Evolutionary conservation across 2,797 vertebrate genomes (phyloP), one percentile per base, ranked within the genome.

Genomic region (Coregonus sp.): DNA sequence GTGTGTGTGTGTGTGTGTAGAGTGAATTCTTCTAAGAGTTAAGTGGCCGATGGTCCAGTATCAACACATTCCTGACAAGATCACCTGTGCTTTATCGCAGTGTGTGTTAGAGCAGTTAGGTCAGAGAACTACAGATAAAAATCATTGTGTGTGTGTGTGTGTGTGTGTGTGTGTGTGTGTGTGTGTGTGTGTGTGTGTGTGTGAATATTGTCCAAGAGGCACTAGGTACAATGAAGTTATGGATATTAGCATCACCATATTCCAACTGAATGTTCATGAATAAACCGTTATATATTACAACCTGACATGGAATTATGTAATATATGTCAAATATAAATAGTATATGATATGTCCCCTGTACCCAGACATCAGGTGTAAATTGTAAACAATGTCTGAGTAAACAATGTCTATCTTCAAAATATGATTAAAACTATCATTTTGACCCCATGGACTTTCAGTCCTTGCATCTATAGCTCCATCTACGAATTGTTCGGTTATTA

Each of bases 1-100:
- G 70, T 74, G 40, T 31, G 72, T 25, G 59, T 65, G 72, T 35
- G 20, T 16, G 75, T 47, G 37, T 68, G 74, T 54, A 37, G 59
- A 5, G 4, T 9, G 20, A 63, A 63, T 20, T 20, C n/a, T 20
- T 63, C 18, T 25, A 16, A 59, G 56, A 59, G 40, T 47, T 59
- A 63, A 72, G 83, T 89, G 90, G 90, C 90, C 87, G 85, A 87
- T 82, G 74, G 78, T 87, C 82, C 86, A 80, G 56, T 37, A 85
- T 86, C 88, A 88, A 84, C 87, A 89, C 83, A 86, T 83, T 85
- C 78, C 78, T 81, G 86, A 90, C 91, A 81, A 90, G 88, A 89
- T 89, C 86, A 91, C 84, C 83, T 85, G 54, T 72, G 86, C 59
- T 63, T 63, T 63, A 25, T 63, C 9, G 20, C 59, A 47, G 40